Percentiles rank a stretch among this genome's conserved stretches.
These are phyloP conservation scores for Hemistola chrysoprasaria DNA, from an alignment of 2,888 invertebrate species.

Conservation along the genomic window DNA sequence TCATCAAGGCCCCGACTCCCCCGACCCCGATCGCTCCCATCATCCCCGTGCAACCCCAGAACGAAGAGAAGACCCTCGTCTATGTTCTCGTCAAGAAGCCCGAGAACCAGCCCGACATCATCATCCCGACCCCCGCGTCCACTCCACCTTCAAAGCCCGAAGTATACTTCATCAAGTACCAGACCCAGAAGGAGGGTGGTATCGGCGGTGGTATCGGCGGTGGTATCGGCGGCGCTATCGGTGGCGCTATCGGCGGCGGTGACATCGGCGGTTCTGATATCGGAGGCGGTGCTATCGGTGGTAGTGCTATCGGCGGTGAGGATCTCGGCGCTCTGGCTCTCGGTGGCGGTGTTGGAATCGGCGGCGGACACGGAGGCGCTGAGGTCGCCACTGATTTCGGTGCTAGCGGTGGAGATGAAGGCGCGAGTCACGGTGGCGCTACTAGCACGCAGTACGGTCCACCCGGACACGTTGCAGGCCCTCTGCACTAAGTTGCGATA, in stretches of 20 bases:
- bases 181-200: constrained; percentile 84
- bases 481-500: constrained; percentile 62
- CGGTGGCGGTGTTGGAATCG: constrained; percentile 47
- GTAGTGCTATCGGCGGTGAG: constrained; percentile 51
- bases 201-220: constrained; percentile 25
- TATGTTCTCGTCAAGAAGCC: constrained; percentile 95
- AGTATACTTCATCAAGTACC: constrained; percentile 94
- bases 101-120: constrained; percentile 91
- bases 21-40: constrained; percentile 91
- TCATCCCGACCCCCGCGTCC: constrained; percentile 88
- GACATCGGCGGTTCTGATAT: constrained; percentile 42
- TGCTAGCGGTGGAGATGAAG: constrained; percentile 52
- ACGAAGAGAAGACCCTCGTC: constrained; percentile 94
- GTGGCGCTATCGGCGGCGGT: constrained; percentile 42
- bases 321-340: constrained; percentile 50
- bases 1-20: constrained; percentile 94
- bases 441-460: constrained; percentile 78
- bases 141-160: constrained; percentile 94
- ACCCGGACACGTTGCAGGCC: constrained; percentile 75
- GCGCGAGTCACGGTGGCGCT: constrained; percentile 56
- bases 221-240: constrained; percentile 41
- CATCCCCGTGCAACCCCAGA: constrained; percentile 90
- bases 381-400: constrained; percentile 61
- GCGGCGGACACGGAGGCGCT: constrained; percentile 53
- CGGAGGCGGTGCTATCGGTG: constrained; percentile 55